Evolutionary conservation across 2,888 invertebrate species (phyloP), one percentile per base, ranked within the genome.

Genomic region (Drosophila monieri): DNA sequence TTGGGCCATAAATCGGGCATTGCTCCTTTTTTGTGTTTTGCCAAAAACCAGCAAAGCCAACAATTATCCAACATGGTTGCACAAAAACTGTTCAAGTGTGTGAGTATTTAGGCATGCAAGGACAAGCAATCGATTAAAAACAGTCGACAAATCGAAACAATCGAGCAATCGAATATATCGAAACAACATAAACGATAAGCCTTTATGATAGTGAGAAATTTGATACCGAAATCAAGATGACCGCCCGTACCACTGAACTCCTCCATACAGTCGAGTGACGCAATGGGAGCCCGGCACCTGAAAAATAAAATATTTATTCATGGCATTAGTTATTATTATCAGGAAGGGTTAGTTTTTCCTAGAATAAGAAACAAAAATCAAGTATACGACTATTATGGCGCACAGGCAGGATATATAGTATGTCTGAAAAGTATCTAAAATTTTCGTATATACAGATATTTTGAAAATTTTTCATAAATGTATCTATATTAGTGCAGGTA

Each of bases 231-330:
- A 91, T 92, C 92, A 90, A 92, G 91, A 89, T 91, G 92, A 87
- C 93, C 93, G 80, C 92, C 92, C 87, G 93, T 93, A 89, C 93
- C 95, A 92, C 96, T 96, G 93, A 97, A 96, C 93, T 97, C 97
- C 93, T 97, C 97, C 97, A 97, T 97, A 93, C 97, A 97, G 94
- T 97, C 97, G 91, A 97, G 93, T 90, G 97, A 97, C 85, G 97
- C 97, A 92, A 97, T 97, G 85, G 97, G 97, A 86, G 97, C 97
- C 90, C 97, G 95, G 94, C 96, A 97, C 94, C 97, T 95, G 92
- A 21, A 92, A 37, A 25, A 23, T 12, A 32, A 0, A 46, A 30
- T 6, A 44, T 35, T 32, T 14, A 23, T 5, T 23, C 15, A 23
- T 23, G 1, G 1, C 5, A 5, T 3, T 1, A 27, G 3, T 23